These are phyloP conservation scores for Platysternon megacephalum DNA, from an alignment of 2,113 vertebrate species.

Conservation along the genomic window DNA sequence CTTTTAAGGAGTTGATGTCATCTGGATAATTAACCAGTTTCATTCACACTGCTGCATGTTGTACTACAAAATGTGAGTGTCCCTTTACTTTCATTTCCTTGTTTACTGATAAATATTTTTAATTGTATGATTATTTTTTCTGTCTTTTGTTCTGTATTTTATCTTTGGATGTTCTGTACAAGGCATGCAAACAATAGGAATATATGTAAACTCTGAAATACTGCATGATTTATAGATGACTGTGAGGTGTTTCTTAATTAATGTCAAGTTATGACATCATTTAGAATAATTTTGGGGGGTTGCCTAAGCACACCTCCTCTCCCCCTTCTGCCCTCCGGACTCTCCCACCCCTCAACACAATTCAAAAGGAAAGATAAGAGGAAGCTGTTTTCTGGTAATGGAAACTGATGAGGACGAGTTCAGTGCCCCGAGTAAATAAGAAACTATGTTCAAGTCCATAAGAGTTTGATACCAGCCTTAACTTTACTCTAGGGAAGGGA, in stretches of 20 bases:
- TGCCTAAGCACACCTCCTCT: not conserved
- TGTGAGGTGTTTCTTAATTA: constrained; percentile 9
- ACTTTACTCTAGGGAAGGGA: constrained; percentile 44
- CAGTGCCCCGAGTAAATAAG: constrained; percentile 15
- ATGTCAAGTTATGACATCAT: constrained; percentile 1
- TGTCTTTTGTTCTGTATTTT: constrained; percentile 48
- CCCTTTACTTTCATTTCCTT: fast-evolving
- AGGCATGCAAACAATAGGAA: not conserved
- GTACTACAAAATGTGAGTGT: not conserved
- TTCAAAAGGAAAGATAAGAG: constrained; percentile 38
- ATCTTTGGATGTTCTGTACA: not conserved
- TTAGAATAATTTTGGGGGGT: constrained; percentile 8
- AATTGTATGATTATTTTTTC: fast-evolving
- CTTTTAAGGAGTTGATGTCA: not conserved
- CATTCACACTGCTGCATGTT: fast-evolving
- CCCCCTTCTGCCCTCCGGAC: not conserved
- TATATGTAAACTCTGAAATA: constrained; percentile 24
- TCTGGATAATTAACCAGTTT: not conserved
- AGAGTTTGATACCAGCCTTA: not conserved
- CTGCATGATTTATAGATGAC: not conserved
- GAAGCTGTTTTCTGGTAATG: not conserved
- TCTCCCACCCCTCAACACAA: not conserved
- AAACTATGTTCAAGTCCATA: not conserved
- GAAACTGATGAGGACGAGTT: constrained; percentile 8
- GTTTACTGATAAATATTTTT: not conserved